phyloP scores from a whole-genome alignment of 2,113 vertebrate genomes.

The Ascaphus truei region DNA sequence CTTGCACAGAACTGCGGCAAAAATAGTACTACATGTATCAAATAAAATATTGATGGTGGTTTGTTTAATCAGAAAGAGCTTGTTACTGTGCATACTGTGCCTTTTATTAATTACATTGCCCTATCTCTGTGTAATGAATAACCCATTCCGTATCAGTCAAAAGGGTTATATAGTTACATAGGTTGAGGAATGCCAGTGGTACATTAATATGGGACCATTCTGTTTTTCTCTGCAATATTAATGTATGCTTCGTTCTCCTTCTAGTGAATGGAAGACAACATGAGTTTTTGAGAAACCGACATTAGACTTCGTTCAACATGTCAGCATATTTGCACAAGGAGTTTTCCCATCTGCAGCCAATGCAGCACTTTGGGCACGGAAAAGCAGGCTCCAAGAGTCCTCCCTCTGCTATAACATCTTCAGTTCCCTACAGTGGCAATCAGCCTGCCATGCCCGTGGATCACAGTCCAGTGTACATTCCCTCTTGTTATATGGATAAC shows the following conservation, averaged over 20 bases:
- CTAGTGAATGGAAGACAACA: slow-evolving; percentile 33
- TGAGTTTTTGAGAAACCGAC: slow-evolving; percentile 46
- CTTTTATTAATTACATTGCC: no score
- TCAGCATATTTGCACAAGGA: slow-evolving; percentile 66
- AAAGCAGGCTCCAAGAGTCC: slow-evolving; percentile 64
- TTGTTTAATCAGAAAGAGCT: no score
- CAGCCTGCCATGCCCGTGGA: slow-evolving; percentile 65
- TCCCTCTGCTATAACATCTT: slow-evolving; percentile 57
- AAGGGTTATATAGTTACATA: no score
- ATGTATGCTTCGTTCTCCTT: slow-evolving; percentile 22
- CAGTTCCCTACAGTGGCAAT: slow-evolving; percentile 65
- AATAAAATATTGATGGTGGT: no score
- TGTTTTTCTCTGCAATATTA: not conserved
- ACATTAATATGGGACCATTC: no score
- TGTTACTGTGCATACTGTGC: no score
- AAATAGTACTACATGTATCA: no score
- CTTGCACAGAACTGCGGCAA: no score
- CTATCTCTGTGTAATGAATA: no score
- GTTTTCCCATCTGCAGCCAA: slow-evolving; percentile 63
- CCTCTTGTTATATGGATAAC: slow-evolving; percentile 77
- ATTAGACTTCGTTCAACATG: slow-evolving; percentile 48
- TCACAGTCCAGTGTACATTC: slow-evolving; percentile 72
- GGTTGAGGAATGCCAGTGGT: no score
- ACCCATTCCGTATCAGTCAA: no score
- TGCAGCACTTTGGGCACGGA: slow-evolving; percentile 72